Conservation (phyloP, 2,888 invertebrate genomes). For the Choristoneura rosaceana region DNA sequence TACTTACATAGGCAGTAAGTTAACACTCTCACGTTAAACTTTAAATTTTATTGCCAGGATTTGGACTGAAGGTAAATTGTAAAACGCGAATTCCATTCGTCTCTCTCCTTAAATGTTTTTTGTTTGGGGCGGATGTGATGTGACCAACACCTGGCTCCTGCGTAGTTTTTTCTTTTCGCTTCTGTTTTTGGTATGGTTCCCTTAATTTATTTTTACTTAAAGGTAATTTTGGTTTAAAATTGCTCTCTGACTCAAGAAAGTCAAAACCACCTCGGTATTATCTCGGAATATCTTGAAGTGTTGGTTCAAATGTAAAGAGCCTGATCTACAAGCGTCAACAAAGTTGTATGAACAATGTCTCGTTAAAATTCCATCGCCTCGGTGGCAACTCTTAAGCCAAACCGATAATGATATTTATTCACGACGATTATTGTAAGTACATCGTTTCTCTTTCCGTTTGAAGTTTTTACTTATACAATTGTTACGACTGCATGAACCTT, state of each 20-base stretch:
- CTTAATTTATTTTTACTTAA: constrained; percentile 32
- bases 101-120: constrained; percentile 64
- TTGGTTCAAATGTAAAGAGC: constrained; percentile 11
- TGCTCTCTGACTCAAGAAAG: neutral
- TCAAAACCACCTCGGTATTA: neutral
- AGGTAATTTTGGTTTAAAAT: neutral
- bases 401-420: constrained; percentile 30
- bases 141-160: constrained; percentile 75
- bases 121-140: constrained; percentile 74
- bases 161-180: constrained; percentile 54
- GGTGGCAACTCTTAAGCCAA: constrained; percentile 39
- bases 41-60: constrained; percentile 24
- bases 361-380: constrained; percentile 55
- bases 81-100: constrained; percentile 57
- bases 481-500: neutral
- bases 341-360: constrained; percentile 43
- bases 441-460: constrained; percentile 14
- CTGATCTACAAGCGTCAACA: constrained; percentile 8
- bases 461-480: neutral
- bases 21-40: constrained; percentile 34
- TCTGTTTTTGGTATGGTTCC: constrained; percentile 35
- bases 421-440: constrained; percentile 18
- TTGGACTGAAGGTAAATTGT: constrained; percentile 42
- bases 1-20: constrained; percentile 35
- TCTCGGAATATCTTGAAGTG: neutral